These are phyloP conservation scores for Ovibos moschatus DNA, from an alignment of 2,113 vertebrate genomes.

Conservation along the genomic window DNA sequence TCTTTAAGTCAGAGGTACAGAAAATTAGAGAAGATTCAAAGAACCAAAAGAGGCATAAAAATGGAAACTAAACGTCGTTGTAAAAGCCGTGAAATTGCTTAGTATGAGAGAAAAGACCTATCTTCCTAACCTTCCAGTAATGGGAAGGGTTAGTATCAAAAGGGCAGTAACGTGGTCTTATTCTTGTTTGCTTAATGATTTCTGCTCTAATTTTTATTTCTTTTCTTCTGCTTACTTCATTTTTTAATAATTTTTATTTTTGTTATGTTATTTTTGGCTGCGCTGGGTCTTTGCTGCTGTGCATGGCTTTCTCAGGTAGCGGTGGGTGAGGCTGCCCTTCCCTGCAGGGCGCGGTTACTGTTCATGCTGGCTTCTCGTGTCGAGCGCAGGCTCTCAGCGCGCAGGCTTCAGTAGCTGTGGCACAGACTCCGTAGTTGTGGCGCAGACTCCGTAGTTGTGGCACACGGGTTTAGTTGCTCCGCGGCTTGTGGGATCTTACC, in stretches of 20 bases:
- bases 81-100: neutral
- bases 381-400: accelerated
- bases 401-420: neutral
- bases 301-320: accelerated
- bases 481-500: neutral
- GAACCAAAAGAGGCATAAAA: neutral
- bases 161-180: neutral
- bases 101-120: neutral
- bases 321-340: neutral
- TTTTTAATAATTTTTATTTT: neutral
- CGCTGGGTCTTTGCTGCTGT: neutral
- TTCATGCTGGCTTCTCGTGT: neutral
- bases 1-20: neutral
- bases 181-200: neutral
- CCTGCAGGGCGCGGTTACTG: neutral
- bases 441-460: too few species aligned
- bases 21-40: neutral
- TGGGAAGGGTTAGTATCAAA: neutral
- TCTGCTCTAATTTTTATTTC: neutral
- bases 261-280: neutral
- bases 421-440: too few species aligned
- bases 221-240: neutral
- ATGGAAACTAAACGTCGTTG: neutral
- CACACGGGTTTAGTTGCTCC: accelerated
- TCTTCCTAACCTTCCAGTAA: neutral